phyloP scores from a whole-genome alignment of 2,113 vertebrate genomes.

The Candoia aspera region DNA sequence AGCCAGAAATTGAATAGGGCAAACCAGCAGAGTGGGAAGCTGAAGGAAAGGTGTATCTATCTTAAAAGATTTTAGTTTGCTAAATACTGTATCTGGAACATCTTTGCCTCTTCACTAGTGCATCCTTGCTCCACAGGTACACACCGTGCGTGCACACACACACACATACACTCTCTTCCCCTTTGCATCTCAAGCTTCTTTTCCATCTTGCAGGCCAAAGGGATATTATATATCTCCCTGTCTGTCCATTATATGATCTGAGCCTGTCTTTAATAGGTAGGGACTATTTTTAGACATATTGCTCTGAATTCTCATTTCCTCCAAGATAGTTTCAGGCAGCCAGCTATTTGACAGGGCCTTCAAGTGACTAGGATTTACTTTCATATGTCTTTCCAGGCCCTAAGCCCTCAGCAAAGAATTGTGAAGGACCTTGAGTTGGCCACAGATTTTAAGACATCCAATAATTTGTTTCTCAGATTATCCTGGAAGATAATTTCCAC shows the following conservation, averaged over 20 bases:
- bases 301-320: constrained; percentile 18
- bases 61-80: not conserved
- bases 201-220: constrained; percentile 21
- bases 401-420: not conserved
- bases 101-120: not conserved
- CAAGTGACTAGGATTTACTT: constrained; percentile 10
- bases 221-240: constrained; percentile 28
- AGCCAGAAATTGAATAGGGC: not conserved
- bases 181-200: not conserved
- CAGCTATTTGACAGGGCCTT: constrained; percentile 23
- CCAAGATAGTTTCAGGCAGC: not conserved
- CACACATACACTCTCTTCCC: not conserved
- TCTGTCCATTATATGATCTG: constrained; percentile 5
- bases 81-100: not conserved
- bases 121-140: not conserved
- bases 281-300: constrained; percentile 26
- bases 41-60: not conserved
- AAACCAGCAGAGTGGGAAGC: no score
- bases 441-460: not conserved
- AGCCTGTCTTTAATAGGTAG: constrained; percentile 19
- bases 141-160: not conserved
- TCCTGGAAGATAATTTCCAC: constrained; percentile 14
- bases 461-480: constrained; percentile 20
- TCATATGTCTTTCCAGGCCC: not conserved
- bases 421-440: constrained; percentile 5